Percentiles rank a stretch among this genome's conserved stretches.
phyloP scores from a whole-genome alignment of 2,113 vertebrate species.

The Plestiodon gilberti region DNA sequence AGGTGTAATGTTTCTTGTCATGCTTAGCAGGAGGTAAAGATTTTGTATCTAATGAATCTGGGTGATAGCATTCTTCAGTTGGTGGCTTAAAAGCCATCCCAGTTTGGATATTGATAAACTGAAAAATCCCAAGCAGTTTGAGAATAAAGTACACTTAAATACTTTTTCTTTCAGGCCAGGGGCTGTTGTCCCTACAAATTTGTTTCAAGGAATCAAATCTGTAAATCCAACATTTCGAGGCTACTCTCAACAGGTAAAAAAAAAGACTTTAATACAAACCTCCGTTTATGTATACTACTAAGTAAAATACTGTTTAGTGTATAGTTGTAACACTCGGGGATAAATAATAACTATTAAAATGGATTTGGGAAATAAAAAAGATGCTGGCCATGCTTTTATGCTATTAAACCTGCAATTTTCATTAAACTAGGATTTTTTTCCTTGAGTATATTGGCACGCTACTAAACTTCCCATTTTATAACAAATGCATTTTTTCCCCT shows the following conservation, averaged over 20 bases:
- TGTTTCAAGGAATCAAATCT: conserved; percentile 98
- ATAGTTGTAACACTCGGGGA: neutral
- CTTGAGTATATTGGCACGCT: neutral
- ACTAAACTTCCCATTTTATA: neutral
- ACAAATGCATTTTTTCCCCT: neutral
- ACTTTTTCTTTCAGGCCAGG: conserved; percentile 82
- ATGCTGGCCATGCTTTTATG: neutral
- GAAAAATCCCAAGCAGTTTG: neutral
- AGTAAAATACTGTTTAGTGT: neutral
- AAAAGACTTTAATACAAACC: too few species aligned
- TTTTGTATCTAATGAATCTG: neutral
- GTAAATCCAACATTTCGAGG: conserved; percentile 97
- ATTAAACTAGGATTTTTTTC: neutral
- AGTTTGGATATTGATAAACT: neutral
- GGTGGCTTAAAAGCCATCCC: neutral
- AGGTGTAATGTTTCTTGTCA: neutral
- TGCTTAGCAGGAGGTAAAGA: neutral
- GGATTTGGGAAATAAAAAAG: neutral
- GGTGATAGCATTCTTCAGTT: neutral
- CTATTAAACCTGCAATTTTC: neutral
- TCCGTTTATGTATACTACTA: neutral
- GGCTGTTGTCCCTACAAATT: conserved; percentile 92
- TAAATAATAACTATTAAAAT: neutral
- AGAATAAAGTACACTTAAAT: conserved; percentile 18
- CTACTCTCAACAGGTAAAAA: conserved; percentile 94